Percentiles rank a stretch among this genome's conserved stretches.
Evolutionary conservation across 2,113 vertebrate genomes (phyloP).

Genomic region (Tichodroma muraria): DNA sequence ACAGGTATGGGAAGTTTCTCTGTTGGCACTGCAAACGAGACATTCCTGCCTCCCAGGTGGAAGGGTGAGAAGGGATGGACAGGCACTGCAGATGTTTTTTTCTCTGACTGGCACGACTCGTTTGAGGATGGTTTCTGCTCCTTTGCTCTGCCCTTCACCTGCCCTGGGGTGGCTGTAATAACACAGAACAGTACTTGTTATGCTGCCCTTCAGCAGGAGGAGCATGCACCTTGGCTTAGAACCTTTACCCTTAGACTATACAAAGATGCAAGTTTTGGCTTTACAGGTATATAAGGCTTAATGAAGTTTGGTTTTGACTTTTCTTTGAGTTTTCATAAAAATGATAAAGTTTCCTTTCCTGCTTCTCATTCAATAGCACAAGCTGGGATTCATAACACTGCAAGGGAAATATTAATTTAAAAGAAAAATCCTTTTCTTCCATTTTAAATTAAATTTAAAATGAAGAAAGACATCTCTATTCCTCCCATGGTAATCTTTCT

Average conservation of each 20-base stretch:
- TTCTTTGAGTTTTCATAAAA: background rate
- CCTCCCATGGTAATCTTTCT: background rate
- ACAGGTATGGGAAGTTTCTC: background rate
- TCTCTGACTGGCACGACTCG: background rate
- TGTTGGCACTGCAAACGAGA: background rate
- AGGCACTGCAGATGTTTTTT: background rate
- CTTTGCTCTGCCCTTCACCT: background rate
- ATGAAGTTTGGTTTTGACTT: background rate
- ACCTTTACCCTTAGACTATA: background rate
- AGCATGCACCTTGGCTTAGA: background rate
- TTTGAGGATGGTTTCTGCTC: background rate
- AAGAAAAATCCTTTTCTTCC: conserved; percentile 41
- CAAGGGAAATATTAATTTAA: conserved; percentile 36
- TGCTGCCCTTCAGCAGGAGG: background rate
- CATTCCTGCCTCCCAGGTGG: background rate
- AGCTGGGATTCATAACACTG: background rate
- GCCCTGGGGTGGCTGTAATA: background rate
- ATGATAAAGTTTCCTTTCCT: background rate
- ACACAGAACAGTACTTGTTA: background rate
- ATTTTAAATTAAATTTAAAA: conserved; percentile 55
- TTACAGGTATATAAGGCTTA: background rate
- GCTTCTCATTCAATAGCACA: background rate
- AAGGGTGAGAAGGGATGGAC: background rate
- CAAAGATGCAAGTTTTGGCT: background rate
- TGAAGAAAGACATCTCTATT: conserved; percentile 19